These are phyloP conservation scores for Strigops habroptila DNA, from an alignment of 2,113 vertebrate genomes.

Conservation along the genomic window DNA sequence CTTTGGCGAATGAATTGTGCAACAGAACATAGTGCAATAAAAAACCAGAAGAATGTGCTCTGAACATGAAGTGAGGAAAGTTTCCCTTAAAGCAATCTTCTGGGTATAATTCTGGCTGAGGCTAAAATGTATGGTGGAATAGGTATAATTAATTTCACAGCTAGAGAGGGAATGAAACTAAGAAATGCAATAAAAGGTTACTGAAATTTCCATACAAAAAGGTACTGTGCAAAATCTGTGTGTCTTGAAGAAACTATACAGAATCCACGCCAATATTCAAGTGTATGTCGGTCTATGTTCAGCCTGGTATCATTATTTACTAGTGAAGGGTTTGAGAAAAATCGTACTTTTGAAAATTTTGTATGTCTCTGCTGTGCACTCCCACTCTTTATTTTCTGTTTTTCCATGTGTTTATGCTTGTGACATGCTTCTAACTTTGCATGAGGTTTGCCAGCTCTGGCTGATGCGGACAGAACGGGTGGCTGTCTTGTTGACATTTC, in stretches of 20 bases:
- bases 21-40: not conserved
- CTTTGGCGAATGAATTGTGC: not conserved
- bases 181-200: not conserved
- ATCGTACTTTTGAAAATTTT: not conserved
- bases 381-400: not conserved
- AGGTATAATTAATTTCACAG: not conserved
- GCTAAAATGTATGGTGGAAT: not conserved
- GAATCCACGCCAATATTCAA: not conserved
- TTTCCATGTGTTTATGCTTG: not conserved
- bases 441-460: not conserved
- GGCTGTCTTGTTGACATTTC: not conserved
- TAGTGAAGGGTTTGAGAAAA: not conserved
- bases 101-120: not conserved
- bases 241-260: not conserved
- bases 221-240: not conserved
- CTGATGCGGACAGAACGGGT: not conserved
- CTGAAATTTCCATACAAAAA: not conserved
- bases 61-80: not conserved
- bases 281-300: not conserved
- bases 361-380: not conserved
- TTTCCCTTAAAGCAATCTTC: not conserved
- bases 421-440: not conserved
- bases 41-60: not conserved
- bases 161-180: not conserved
- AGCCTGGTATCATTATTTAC: not conserved